Evolutionary conservation across 2,113 vertebrate genomes (phyloP), one percentile per base, ranked within the genome.

Genomic region (Chauna torquata): DNA sequence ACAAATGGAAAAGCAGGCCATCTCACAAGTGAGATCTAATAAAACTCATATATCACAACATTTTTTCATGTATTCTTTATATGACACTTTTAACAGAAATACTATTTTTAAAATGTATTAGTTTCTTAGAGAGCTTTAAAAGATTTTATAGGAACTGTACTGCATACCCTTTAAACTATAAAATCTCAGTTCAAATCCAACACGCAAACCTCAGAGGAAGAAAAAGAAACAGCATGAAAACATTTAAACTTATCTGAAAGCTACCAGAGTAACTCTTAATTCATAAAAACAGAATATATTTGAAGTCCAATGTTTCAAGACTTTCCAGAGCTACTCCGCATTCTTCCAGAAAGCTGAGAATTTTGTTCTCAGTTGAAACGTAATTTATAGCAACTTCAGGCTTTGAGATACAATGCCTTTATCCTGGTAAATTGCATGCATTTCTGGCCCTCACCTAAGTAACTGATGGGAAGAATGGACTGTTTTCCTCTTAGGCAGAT

Each of bases 71-170:
- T 68, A 81, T 86, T 84, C 59, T 78, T 94, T 86, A 65, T 78
- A 62, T 50, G 47, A 74, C 24, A 91, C 38, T 59, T 91, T 94
- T 84, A 96, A 86, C 32, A 86, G 25, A 57, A 96, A 94, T 52
- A 59, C 19, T 75, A 75, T 75, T 91, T 95, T 86, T 4, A 59
- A 95, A 83, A 95, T 45, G 3, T n/a, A 28, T 81, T 88, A 2
- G 12, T 54, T 86, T 95, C 88, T 70, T 90, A 84, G 28, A 54
- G n/a, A 79, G 30, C 42, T 88, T 81, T 92, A 58, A 86, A 95
- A 81, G 6, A 70, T 62, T 86, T 86, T 62, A 75, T 24, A 58
- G 59, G 24, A 88, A 75, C 25, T 58, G 22, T 54, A 81, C 15
- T 70, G 13, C 58, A 52, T 40, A 81, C 7, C 27, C 38, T 44